phyloP scores from a whole-genome alignment of 2,797 vertebrate species.

The Pantherophis alleghaniensis region DNA sequence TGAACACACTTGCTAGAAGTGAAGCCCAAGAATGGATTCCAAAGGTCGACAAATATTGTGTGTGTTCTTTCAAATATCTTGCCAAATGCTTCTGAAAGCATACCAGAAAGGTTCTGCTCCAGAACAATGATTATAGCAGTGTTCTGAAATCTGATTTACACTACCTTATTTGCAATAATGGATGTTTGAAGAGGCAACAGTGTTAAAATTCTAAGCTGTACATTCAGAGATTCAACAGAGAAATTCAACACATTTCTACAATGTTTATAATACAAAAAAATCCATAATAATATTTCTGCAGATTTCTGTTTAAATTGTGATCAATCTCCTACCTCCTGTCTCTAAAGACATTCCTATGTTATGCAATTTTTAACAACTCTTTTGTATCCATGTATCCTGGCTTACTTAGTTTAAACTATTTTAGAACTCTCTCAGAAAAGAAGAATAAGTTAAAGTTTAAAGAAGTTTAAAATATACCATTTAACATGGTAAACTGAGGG shows the following conservation, averaged over 20 bases:
- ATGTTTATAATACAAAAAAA: not conserved
- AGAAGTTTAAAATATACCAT: not conserved
- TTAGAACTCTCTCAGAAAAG: not conserved
- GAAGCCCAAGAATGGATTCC: not conserved
- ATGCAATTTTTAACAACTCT: not conserved
- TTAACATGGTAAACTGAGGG: not conserved
- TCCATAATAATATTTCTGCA: not conserved
- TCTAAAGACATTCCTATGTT: not conserved
- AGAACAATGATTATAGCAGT: not conserved
- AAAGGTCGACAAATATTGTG: not conserved
- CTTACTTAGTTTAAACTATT: not conserved
- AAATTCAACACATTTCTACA: not conserved
- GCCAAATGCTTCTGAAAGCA: not conserved
- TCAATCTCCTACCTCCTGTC: not conserved
- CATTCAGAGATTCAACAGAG: not conserved
- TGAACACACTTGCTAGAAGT: not conserved
- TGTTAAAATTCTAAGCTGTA: not conserved
- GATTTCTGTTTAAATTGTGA: not conserved
- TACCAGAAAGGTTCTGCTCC: not conserved
- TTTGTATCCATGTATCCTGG: too few relatives aligned
- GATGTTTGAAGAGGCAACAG: not conserved
- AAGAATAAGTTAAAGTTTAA: not conserved
- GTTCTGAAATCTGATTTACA: not conserved
- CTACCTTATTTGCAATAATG: not conserved
- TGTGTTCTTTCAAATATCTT: not conserved